Evolutionary conservation across 2,888 invertebrate species (phyloP).

Genomic region (Ochropleura plecta): DNA sequence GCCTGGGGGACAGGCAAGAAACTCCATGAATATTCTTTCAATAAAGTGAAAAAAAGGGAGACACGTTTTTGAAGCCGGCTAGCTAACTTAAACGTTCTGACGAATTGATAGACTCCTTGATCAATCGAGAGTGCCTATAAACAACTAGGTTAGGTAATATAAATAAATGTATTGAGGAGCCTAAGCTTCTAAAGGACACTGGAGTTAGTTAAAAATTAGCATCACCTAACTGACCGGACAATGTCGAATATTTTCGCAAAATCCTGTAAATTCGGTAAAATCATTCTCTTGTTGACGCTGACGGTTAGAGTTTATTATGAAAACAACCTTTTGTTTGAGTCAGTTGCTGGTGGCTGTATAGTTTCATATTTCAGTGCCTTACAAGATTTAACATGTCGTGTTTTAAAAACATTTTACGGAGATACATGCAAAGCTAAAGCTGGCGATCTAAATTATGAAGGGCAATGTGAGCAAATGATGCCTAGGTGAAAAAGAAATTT

Average conservation of each 20-base stretch:
- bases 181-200: background rate
- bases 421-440: background rate
- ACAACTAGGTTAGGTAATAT: background rate
- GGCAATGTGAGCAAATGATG: background rate
- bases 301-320: slow-evolving; percentile 26
- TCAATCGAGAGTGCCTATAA: background rate
- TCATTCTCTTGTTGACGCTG: slow-evolving; percentile 11
- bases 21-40: too few species aligned
- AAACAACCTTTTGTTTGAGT: slow-evolving; percentile 19
- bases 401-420: background rate
- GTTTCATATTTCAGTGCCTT: background rate
- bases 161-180: background rate
- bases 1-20: too few species aligned
- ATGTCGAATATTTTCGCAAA: slow-evolving; percentile 12
- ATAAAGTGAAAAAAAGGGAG: too few species aligned
- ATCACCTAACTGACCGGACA: background rate
- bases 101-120: background rate
- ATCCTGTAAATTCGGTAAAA: background rate
- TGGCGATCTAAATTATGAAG: background rate
- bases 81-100: background rate
- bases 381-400: background rate
- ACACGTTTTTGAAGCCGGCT: background rate
- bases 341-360: background rate
- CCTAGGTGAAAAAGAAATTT: background rate
- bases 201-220: slow-evolving; percentile 2